A percentile compares a stretch with the other conserved stretches of the same genome.
Evolutionary conservation across 2,797 vertebrate genomes (phyloP).

Genomic region (Bucorvus abyssinicus): DNA sequence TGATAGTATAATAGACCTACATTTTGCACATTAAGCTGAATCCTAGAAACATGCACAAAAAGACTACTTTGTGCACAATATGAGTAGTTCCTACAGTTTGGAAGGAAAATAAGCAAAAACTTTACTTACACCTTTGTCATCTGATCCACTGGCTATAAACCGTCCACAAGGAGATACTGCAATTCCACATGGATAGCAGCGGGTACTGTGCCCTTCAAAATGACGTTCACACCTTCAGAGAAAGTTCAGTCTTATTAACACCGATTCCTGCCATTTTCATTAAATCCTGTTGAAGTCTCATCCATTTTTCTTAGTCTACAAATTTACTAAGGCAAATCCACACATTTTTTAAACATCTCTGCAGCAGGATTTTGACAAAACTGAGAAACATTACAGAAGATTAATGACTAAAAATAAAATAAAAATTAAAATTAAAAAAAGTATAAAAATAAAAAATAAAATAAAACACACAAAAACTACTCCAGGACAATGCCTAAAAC

Average conservation of each 20-base stretch:
- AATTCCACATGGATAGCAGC: conserved; percentile 80
- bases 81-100: neutral
- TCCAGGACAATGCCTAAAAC: neutral
- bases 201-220: conserved; percentile 84
- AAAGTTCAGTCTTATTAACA: neutral
- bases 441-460: neutral
- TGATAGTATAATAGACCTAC: neutral
- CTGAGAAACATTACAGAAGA: neutral
- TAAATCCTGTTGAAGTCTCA: neutral
- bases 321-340: neutral
- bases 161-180: conserved; percentile 87
- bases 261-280: neutral
- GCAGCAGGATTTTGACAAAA: neutral
- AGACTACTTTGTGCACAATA: neutral
- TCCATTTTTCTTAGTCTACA: neutral
- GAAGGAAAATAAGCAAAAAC: neutral
- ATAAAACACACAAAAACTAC: neutral
- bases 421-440: too few relatives aligned
- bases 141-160: conserved; percentile 86
- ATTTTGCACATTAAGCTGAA: neutral
- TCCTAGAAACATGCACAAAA: neutral
- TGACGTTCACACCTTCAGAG: conserved; percentile 83
- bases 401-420: neutral
- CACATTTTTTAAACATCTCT: neutral
- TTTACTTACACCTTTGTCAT: conserved; percentile 86